These are phyloP conservation scores for Strigamia transsilvanica DNA, from an alignment of 2,888 invertebrate species.

Conservation along the genomic window DNA sequence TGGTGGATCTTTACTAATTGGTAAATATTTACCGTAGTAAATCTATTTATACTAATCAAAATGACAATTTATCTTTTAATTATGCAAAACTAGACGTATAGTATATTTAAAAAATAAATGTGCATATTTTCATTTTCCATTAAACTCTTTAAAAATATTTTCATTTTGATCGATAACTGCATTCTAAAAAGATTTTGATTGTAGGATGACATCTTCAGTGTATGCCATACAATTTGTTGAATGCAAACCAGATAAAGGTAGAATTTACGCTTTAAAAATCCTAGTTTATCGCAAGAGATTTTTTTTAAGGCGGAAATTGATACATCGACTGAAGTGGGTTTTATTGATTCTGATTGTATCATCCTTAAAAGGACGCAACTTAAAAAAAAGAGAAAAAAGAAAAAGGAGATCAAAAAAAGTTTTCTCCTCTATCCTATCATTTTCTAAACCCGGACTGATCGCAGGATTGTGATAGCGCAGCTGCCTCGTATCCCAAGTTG, in stretches of 20 bases:
- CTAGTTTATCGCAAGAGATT: background rate
- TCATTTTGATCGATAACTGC: too few species aligned
- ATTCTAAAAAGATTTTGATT: too few species aligned
- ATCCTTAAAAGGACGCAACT: slow-evolving; percentile 15
- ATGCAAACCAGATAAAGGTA: background rate
- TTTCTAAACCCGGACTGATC: slow-evolving; percentile 30
- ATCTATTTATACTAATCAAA: background rate
- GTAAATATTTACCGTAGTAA: too few species aligned
- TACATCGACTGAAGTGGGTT: slow-evolving; percentile 12
- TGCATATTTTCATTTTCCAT: too few species aligned
- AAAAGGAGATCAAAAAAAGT: slow-evolving; percentile 5
- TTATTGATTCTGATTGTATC: slow-evolving; percentile 14
- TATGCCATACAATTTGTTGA: background rate
- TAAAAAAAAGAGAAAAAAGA: background rate
- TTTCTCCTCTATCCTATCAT: background rate
- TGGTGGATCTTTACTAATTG: too few species aligned
- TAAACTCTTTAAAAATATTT: too few species aligned
- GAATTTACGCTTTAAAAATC: slow-evolving; percentile 2
- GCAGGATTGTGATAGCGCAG: slow-evolving; percentile 26
- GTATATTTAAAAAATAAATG: too few species aligned
- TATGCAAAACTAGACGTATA: too few species aligned
- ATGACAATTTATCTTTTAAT: too few species aligned
- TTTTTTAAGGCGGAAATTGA: background rate
- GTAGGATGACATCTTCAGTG: background rate
- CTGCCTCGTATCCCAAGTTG: slow-evolving; percentile 30